Base-by-base conservation (phyloP, 2,888 invertebrate species). In the Scaptodrosophila latifasciaeformis region DNA sequence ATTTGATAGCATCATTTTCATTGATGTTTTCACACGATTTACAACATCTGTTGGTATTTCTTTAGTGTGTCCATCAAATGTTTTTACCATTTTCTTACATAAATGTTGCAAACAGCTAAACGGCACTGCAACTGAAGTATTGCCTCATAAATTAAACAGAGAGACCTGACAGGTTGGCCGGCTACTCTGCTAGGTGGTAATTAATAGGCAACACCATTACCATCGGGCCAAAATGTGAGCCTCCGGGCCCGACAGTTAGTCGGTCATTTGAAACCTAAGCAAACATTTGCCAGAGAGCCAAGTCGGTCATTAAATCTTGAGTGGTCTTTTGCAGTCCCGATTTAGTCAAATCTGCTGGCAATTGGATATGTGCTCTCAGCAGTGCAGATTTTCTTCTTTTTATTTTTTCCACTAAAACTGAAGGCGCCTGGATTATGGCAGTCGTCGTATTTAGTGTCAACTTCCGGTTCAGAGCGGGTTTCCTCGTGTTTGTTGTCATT, bases 191-290 rank as follows among this genome's bases (percentile, higher is more conserved):
- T 21, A 3, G 10, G 37, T 40, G 54, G 31, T 54, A 68, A 60
- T 66, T 57, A 68, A 67, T 53, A 54, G 53, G 31, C 65, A 54
- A 49, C 54, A 43, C 12, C 15, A n/a, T 19, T 30, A 24, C 37
- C 30, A 24, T 10, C 12, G 31, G 10, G 27, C 5, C 27, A 27
- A 27, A 5, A 6, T 5, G 5, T 12, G 4, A n/a, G 12, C 31
- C 31, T n/a, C 3, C 27, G 10, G 31, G 12, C 31, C 2, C 4
- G 9, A 3, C n/a, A 7, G 10, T n/a, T 3, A 31, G 31, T 10
- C 10, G 31, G 31, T 10, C 31, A 10, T 31, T 31, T 31, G 31
- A 31, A 12, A 31, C 10, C 10, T 12, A 31, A 10, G 12, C 31
- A 31, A 31, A 31, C 12, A 31, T 7, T 31, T 31, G 12, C 10